Conservation (phyloP, 2,888 invertebrate genomes). For the Lymantria monacha region DNA sequence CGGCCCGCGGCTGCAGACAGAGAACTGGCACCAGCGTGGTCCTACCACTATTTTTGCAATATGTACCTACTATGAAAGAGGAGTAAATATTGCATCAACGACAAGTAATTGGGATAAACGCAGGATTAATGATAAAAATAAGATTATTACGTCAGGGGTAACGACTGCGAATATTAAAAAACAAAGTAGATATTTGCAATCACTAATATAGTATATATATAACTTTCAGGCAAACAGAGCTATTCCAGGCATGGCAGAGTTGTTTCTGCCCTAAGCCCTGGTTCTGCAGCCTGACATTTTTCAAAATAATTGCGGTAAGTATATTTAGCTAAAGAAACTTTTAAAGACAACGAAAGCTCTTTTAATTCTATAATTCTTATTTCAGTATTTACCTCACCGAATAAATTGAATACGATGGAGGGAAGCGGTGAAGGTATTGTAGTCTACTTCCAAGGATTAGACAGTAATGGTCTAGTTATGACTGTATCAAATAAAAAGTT, state of each 20-base stretch:
- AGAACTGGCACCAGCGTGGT: too few species aligned
- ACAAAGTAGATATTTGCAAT: too few species aligned
- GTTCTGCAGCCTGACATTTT: slow-evolving; percentile 39
- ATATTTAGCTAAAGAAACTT: neutral
- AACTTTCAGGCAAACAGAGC: slow-evolving; percentile 35
- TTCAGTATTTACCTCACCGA: slow-evolving; percentile 39
- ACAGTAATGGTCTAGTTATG: slow-evolving; percentile 42
- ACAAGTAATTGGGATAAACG: too few species aligned
- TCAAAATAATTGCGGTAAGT: slow-evolving; percentile 47
- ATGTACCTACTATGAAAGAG: too few species aligned
- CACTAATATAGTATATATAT: too few species aligned
- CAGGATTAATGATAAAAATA: too few species aligned
- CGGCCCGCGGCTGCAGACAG: too few species aligned
- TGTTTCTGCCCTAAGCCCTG: slow-evolving; percentile 48
- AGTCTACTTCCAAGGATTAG: slow-evolving; percentile 43
- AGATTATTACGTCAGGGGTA: too few species aligned
- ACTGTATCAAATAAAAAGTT: slow-evolving; percentile 25
- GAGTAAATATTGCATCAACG: too few species aligned
- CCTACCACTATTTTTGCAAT: too few species aligned
- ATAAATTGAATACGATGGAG: slow-evolving; percentile 39
- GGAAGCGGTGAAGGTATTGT: slow-evolving; percentile 37
- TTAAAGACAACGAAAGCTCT: too few species aligned
- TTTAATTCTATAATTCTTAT: neutral
- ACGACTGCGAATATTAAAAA: too few species aligned
- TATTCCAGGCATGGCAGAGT: slow-evolving; percentile 41